These are phyloP conservation scores for Macrocentrus cingulum DNA, from an alignment of 1,140 invertebrate species.

Conservation along the genomic window DNA sequence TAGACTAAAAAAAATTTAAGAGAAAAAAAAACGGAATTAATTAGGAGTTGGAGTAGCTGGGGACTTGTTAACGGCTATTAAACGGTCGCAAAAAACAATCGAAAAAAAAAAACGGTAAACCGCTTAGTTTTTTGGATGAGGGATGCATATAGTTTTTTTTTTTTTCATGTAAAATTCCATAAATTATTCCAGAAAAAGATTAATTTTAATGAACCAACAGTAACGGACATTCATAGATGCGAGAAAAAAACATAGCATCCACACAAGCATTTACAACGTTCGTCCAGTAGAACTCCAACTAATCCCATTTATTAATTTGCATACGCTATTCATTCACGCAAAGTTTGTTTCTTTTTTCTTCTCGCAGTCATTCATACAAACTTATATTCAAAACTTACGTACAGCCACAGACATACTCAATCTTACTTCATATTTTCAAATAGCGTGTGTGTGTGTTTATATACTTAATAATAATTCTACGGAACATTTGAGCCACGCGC, in stretches of 20 bases:
- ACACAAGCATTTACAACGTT: slow-evolving; percentile 33
- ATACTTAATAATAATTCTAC: slow-evolving; percentile 3
- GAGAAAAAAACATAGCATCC: slow-evolving; percentile 38
- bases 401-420: not conserved
- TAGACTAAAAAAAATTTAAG: not conserved
- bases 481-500: slow-evolving; percentile 3
- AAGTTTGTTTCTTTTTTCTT: no score
- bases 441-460: not conserved
- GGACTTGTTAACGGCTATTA: no score
- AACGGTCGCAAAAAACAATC: no score
- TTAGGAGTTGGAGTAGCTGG: no score
- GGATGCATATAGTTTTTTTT: slow-evolving; percentile 19
- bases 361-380: not conserved
- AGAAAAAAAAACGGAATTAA: slow-evolving; percentile 13
- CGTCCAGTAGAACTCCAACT: slow-evolving; percentile 1
- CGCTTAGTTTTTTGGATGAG: slow-evolving; percentile 30
- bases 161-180: slow-evolving; percentile 39
- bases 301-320: slow-evolving; percentile 15
- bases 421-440: not conserved
- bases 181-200: slow-evolving; percentile 46
- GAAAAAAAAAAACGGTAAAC: no score
- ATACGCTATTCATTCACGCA: not conserved
- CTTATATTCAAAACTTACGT: slow-evolving; percentile 14
- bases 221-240: slow-evolving; percentile 45
- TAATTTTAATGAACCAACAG: slow-evolving; percentile 47